Percentiles rank a stretch among this genome's conserved stretches.
These are phyloP conservation scores for Microcebus tavaratra DNA, from an alignment of 2,113 vertebrate genomes.

Conservation along the genomic window DNA sequence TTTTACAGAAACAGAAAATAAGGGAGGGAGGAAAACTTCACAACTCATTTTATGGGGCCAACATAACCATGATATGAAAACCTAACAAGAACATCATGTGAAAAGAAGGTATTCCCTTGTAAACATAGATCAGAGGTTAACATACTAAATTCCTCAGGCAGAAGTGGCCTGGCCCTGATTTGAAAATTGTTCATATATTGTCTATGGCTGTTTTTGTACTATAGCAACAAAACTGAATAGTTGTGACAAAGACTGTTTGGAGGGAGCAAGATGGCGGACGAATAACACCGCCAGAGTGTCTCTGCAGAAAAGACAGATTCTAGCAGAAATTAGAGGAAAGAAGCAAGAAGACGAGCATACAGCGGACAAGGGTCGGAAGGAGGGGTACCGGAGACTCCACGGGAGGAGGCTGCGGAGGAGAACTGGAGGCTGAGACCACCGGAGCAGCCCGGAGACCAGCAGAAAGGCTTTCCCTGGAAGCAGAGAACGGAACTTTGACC, in stretches of 20 bases:
- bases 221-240: neutral
- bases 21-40: neutral
- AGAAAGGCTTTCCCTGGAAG: no score
- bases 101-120: neutral
- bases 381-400: no score
- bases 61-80: neutral
- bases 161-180: neutral
- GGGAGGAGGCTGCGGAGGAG: no score
- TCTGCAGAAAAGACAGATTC: no score
- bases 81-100: neutral
- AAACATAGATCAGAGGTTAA: neutral
- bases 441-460: no score
- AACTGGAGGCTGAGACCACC: no score
- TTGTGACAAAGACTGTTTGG: neutral
- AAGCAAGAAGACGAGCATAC: no score
- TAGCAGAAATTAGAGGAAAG: no score
- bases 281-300: no score
- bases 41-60: neutral
- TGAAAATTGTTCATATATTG: neutral
- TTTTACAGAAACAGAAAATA: neutral
- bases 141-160: neutral
- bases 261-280: no score
- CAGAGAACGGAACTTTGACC: no score
- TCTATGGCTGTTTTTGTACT: neutral
- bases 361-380: no score